Base-by-base conservation (phyloP, 2,888 invertebrate genomes). In the Coelinius sp. region DNA sequence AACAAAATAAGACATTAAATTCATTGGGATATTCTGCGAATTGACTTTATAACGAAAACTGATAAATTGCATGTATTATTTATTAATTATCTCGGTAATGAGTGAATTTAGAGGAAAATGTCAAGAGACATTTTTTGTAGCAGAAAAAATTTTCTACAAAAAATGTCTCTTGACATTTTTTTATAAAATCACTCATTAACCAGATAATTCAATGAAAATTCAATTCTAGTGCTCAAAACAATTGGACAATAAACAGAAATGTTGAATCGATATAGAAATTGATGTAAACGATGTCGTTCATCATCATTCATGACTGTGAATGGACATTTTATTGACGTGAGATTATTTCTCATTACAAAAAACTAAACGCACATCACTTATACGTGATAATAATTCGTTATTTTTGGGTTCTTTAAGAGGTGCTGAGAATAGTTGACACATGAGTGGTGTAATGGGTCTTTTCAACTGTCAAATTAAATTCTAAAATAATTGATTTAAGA, bases 311-410 rank as follows among this genome's bases (percentile, higher is more conserved):
- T 24, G 14, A 20, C 35, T 53, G 56, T 56, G 56, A 27, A 25
- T 56, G 25, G 31, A 27, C 31, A n/a, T 27, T 56, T 27, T 27
- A 70, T 56, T 67, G 38, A 67, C 62, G 71, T 71, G 66, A 46
- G 66, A 71, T 62, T 56, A 27, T 56, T 56, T 12, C 56, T 56
- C 10, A 10, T 5, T 56, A 46, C 14, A 12, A 27, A 56, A 27
- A 27, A 56, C 56, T 44, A 70, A 68, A 64, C 49, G 14, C 27
- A 53, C 24, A 56, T 56, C 31, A 59, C 65, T 52, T 53, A 49
- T 49, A 76, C 64, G 67, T 68, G 68, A 71, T 73, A 73, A 70
- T 70, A 64, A 75, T 81, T 81, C 77, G 78, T 77, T 80, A 78
- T 81, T 78, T 75, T 79, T 77, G 77, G 75, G 73, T 76, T 76